Base-by-base conservation (phyloP, 2,797 vertebrate genomes). In the Scolopax bukidnonensis region DNA sequence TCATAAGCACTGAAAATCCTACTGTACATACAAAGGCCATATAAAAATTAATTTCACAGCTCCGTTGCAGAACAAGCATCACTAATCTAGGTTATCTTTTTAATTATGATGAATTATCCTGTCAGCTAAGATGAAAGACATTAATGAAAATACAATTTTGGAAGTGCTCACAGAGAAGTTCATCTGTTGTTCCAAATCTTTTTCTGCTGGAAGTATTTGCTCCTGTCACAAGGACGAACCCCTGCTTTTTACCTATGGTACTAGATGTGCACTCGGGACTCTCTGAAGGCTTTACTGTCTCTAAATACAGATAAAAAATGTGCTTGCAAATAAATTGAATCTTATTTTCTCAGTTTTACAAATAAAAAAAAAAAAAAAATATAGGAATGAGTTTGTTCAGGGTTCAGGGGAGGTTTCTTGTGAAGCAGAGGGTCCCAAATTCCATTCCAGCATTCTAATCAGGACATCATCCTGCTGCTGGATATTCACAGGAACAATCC, bases 31-130 rank as follows among this genome's bases (percentile, higher is more conserved):
- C 36, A 80, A 87, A 94, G 70, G 36, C 53, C 85, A 87, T 68
- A 28, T 64, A 79, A 57, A 93, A 93, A 95, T 95, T 87, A 82
- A 93, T 94, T 93, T 92, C 75, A 87, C 10, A 53, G 53, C 60
- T 91, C 43, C 9, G 3, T 75, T 90, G 64, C 59, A 79, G 85
- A 87, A 45, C 8, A 59, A 91, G 45, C 70, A 56, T 94, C 90
- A 83, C 32, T 68, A 87, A 89, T 64, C 41, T 64, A 92, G 64
- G 85, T 92, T 93, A 93, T 91, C 45, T 89, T 95, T 89, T 70
- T 91, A 96, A 95, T 95, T 91, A 80, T 85, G 84, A 91, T 93
- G 80, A 90, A 96, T 94, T 92, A 89, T 79, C 56, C 74, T 95
- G 93, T 84, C 91, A 84, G 64, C 4, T 84, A 57, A 95, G 84